Evolutionary conservation across 2,888 invertebrate species (phyloP).

Genomic region (Sinelater perroti): DNA sequence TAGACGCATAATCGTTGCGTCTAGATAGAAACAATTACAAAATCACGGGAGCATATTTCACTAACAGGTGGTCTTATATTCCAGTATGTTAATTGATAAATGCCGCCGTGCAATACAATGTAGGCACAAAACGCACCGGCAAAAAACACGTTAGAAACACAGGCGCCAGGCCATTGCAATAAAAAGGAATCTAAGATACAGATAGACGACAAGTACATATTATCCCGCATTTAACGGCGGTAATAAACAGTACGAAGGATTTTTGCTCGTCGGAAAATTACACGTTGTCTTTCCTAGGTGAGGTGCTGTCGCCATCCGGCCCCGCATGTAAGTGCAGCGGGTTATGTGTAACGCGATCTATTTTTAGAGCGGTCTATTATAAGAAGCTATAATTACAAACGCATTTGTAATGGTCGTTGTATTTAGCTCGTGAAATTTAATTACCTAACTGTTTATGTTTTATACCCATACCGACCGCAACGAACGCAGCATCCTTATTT

Average conservation of each 20-base stretch:
- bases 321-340: constrained; percentile 25
- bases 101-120: constrained; percentile 5
- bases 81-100: no score
- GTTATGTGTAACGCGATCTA: constrained; percentile 40
- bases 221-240: constrained; percentile 38
- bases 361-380: constrained; percentile 37
- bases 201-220: constrained; percentile 38
- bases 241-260: constrained; percentile 38
- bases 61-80: no score
- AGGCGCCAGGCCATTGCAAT: constrained; percentile 38
- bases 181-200: constrained; percentile 37
- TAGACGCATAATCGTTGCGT: no score
- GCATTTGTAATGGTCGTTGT: constrained; percentile 29
- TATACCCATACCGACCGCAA: constrained; percentile 3
- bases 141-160: constrained; percentile 35
- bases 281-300: constrained; percentile 37
- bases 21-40: no score
- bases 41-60: no score
- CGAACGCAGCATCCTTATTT: constrained; percentile 10
- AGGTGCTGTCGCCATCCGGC: constrained; percentile 41
- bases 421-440: constrained; percentile 39
- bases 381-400: constrained; percentile 31
- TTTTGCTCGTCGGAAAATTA: constrained; percentile 40
- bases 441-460: constrained; percentile 35
- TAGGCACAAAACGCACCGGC: constrained; percentile 18